A percentile compares a stretch with the other conserved stretches of the same genome.
These are phyloP conservation scores for Tragelaphus oryx DNA, from an alignment of 2,797 vertebrate genomes.

Conservation along the genomic window DNA sequence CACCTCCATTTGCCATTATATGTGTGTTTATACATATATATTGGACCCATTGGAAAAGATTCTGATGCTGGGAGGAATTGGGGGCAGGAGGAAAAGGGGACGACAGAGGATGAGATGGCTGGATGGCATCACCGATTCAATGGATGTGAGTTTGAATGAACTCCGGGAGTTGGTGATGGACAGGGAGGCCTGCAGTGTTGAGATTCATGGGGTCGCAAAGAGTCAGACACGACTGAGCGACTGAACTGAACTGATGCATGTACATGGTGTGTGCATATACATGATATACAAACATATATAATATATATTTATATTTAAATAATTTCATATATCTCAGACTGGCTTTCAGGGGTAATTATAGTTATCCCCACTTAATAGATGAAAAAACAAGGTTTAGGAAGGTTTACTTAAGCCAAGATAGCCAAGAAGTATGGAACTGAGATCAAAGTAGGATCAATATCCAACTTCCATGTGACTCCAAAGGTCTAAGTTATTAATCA, in stretches of 20 bases:
- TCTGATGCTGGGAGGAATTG: too few relatives aligned
- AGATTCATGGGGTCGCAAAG: too few relatives aligned
- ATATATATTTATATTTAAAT: not conserved
- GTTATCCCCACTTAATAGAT: not conserved
- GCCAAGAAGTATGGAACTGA: not conserved
- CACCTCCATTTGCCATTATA: not conserved
- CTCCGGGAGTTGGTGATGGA: too few relatives aligned
- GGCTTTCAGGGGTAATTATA: not conserved
- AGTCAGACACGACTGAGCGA: too few relatives aligned
- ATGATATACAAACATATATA: not conserved
- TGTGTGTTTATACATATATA: not conserved
- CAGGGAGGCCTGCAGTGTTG: too few relatives aligned
- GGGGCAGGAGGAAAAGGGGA: too few relatives aligned
- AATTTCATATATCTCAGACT: not conserved
- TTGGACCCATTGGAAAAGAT: not conserved
- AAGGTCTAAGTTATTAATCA: not conserved
- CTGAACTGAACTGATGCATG: not conserved
- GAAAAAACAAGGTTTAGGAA: not conserved
- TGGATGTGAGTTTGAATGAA: too few relatives aligned
- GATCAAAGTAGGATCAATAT: not conserved
- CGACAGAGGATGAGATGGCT: too few relatives aligned
- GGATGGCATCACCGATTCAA: too few relatives aligned
- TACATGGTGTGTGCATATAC: not conserved
- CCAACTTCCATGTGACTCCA: not conserved
- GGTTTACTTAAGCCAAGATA: not conserved